A percentile compares a stretch with the other conserved stretches of the same genome.
Evolutionary conservation across 2,113 vertebrate species (phyloP).

Genomic region (Sapajus apella): DNA sequence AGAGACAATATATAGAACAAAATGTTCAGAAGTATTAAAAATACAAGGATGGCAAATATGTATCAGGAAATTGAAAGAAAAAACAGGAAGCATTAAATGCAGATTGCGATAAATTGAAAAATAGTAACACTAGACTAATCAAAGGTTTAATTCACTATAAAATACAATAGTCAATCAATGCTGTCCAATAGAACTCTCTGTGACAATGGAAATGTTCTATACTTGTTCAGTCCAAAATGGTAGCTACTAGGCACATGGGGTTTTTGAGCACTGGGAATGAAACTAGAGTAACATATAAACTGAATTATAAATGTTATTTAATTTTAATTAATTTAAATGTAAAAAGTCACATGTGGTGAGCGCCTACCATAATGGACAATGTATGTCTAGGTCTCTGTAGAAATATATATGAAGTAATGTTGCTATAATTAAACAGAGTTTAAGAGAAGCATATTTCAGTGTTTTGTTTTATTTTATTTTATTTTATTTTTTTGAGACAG

Average conservation of each 20-base stretch:
- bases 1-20: neutral
- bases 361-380: neutral
- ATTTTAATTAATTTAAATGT: conserved; percentile 35
- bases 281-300: neutral
- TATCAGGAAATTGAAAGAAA: conserved; percentile 6
- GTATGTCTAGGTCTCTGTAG: neutral
- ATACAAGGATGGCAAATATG: neutral
- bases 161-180: neutral
- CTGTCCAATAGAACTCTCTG: neutral
- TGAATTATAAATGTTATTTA: neutral
- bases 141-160: conserved; percentile 1
- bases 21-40: conserved; percentile 4
- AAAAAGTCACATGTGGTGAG: neutral
- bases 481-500: too few relatives aligned
- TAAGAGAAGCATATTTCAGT: neutral
- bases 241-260: neutral
- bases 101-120: neutral
- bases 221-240: neutral
- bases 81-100: neutral
- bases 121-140: neutral
- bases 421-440: conserved; percentile 2
- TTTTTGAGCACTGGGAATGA: neutral
- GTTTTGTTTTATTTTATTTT: neutral
- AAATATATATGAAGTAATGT: neutral
- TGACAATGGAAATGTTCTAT: neutral